Evolutionary conservation across 1,140 invertebrate species (phyloP).

Genomic region (Macrobrachium rosenbergii): DNA sequence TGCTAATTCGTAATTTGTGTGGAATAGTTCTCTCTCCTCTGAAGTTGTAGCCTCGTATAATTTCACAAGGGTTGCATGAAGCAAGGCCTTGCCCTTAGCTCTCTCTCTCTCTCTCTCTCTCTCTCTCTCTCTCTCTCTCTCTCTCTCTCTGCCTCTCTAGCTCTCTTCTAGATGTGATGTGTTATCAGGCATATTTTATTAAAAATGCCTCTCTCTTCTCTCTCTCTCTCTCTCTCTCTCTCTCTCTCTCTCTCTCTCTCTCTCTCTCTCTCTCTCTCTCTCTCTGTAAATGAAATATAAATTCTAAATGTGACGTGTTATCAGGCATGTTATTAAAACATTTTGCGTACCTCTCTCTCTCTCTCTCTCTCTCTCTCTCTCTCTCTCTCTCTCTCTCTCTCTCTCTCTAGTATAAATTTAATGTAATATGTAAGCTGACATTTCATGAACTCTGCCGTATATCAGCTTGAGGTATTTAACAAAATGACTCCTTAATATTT

Average conservation of each 20-base stretch:
- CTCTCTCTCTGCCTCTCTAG: background rate
- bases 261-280: constrained; percentile 20
- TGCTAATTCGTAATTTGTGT: too few relatives aligned
- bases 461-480: too few relatives aligned
- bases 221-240: background rate
- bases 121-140: constrained; percentile 3
- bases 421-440: background rate
- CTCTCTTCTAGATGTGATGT: background rate
- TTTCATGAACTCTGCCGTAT: too few relatives aligned
- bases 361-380: constrained; percentile 11
- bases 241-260: too few relatives aligned
- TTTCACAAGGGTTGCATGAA: background rate
- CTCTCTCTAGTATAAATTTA: background rate
- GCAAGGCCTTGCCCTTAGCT: background rate
- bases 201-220: background rate
- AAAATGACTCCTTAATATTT: too few relatives aligned
- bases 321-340: too few relatives aligned
- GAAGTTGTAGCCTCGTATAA: too few relatives aligned
- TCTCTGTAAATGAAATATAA: too few relatives aligned
- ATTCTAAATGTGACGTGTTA: too few relatives aligned
- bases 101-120: constrained; percentile 8
- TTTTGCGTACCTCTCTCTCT: too few relatives aligned
- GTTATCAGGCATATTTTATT: too few relatives aligned
- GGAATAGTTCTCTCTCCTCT: too few relatives aligned
- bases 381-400: constrained; percentile 15